Conservation (phyloP, 2,797 vertebrate genomes). For the Myotis planiceps region DNA sequence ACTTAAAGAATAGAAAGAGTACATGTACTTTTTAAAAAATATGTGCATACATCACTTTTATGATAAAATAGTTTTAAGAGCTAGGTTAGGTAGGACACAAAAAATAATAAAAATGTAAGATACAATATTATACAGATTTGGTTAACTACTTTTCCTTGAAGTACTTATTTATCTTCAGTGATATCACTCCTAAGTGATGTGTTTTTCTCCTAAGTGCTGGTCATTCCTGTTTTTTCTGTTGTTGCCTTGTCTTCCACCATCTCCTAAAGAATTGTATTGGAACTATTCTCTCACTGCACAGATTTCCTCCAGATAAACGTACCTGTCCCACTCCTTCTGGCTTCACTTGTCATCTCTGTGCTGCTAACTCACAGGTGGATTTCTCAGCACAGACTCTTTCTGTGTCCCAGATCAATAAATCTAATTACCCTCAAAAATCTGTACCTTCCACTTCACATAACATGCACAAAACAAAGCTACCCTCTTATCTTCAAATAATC, state of each 20-base stretch:
- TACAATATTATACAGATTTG: background rate
- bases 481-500: background rate
- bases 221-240: background rate
- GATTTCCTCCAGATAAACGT: background rate
- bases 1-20: background rate
- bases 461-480: background rate
- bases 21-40: background rate
- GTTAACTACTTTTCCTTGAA: background rate
- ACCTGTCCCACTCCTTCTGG: background rate
- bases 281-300: background rate
- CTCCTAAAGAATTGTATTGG: background rate
- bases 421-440: background rate
- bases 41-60: background rate
- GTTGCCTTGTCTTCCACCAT: background rate
- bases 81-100: background rate
- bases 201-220: background rate
- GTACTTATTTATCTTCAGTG: background rate
- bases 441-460: background rate
- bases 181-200: background rate
- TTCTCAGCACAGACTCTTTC: background rate
- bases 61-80: background rate
- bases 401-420: background rate
- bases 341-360: background rate
- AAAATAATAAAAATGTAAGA: background rate
- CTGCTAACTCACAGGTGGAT: background rate